Evolutionary conservation across 2,888 invertebrate genomes (phyloP).

Genomic region (Tetragonula carbonaria): DNA sequence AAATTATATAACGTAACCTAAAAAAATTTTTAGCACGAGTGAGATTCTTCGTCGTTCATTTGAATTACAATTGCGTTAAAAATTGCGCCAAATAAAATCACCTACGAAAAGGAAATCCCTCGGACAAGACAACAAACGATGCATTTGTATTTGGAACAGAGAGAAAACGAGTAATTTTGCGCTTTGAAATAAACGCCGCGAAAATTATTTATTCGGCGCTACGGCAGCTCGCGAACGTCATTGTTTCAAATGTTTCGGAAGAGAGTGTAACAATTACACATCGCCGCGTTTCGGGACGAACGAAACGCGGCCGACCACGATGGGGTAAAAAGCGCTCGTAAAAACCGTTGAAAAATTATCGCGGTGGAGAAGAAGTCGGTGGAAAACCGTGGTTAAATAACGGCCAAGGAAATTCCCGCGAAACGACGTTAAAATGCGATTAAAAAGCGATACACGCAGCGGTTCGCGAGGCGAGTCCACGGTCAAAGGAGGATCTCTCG

Average conservation of each 20-base stretch:
- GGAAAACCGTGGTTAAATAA: conserved; percentile 11
- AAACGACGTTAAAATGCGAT: neutral
- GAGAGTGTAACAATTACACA: neutral
- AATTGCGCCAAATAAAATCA: too few species aligned
- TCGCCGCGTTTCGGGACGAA: neutral
- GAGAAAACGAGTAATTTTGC: neutral
- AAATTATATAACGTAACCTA: too few species aligned
- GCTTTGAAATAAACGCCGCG: neutral
- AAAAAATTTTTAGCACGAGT: too few species aligned
- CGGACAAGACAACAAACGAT: neutral
- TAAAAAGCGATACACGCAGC: neutral
- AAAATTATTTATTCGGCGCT: neutral
- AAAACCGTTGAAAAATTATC: neutral
- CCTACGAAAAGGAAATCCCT: neutral
- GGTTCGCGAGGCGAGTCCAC: neutral
- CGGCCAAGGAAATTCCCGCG: conserved; percentile 3
- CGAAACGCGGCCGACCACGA: neutral
- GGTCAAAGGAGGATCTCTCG: conserved; percentile 4
- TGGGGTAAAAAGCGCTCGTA: neutral
- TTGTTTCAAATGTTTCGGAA: neutral
- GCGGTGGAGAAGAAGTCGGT: neutral
- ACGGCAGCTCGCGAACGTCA: neutral
- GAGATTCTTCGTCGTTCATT: too few species aligned
- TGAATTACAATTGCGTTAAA: too few species aligned
- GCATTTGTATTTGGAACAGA: neutral